Evolutionary conservation across 2,888 invertebrate species (phyloP).

Genomic region (Lucinisca nassula): DNA sequence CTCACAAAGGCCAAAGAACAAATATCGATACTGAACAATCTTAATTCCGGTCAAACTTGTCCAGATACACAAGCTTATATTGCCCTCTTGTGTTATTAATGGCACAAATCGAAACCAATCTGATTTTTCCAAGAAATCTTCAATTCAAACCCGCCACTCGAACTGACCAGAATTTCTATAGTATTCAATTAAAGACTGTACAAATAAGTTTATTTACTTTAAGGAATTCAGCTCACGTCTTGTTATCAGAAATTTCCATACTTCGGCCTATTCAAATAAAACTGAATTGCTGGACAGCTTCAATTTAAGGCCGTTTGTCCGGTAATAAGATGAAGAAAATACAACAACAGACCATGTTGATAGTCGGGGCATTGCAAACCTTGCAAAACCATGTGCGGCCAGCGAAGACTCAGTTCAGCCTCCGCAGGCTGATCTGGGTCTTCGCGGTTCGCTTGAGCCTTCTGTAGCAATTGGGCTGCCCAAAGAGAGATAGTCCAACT

Average conservation of each 20-base stretch:
- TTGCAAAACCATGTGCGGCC: too few relatives aligned
- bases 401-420: too few relatives aligned
- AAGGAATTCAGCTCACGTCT: slow-evolving; percentile 4
- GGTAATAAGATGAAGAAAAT: not conserved
- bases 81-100: slow-evolving; percentile 1
- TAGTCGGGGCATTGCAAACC: too few relatives aligned
- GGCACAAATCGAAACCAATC: slow-evolving; percentile 15
- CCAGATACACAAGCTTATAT: not conserved
- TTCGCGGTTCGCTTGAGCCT: too few relatives aligned
- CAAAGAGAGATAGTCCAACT: too few relatives aligned
- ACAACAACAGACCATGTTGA: not conserved
- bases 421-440: too few relatives aligned
- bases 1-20: not conserved
- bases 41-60: slow-evolving; percentile 1
- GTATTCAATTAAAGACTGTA: slow-evolving; percentile 15
- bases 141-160: not conserved
- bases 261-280: slow-evolving; percentile 8
- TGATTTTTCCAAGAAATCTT: slow-evolving; percentile 12
- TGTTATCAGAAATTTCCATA: slow-evolving; percentile 14
- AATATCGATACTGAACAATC: not conserved
- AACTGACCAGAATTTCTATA: slow-evolving; percentile 13
- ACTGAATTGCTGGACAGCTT: not conserved
- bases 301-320: not conserved
- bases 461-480: too few relatives aligned
- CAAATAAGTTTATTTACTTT: slow-evolving; percentile 19